phyloP scores from a whole-genome alignment of 2,797 vertebrate genomes.

The Nothura maculosa region DNA sequence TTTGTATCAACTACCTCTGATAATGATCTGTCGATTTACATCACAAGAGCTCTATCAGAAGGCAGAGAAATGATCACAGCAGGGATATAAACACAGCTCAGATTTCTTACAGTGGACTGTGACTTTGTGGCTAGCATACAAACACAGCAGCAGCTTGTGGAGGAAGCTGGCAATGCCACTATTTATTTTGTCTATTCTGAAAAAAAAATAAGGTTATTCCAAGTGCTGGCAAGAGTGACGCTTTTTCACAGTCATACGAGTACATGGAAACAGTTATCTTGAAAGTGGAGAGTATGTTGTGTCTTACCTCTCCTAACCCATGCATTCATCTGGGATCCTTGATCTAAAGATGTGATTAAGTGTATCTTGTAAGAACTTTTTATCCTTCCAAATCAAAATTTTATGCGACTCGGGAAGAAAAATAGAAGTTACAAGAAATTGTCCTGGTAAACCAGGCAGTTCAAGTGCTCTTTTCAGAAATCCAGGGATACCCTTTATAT shows the following conservation, averaged over 20 bases:
- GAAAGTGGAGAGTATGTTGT: background rate
- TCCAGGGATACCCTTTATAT: background rate
- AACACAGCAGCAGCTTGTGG: background rate
- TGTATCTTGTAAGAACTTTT: background rate
- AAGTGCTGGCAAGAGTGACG: background rate
- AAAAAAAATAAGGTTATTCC: background rate
- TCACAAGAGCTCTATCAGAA: background rate
- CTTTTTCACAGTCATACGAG: background rate
- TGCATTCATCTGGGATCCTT: background rate
- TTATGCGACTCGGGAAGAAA: background rate
- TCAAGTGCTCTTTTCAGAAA: background rate
- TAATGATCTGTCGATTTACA: background rate
- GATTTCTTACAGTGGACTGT: background rate
- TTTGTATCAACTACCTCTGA: background rate
- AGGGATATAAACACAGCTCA: background rate
- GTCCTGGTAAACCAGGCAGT: background rate
- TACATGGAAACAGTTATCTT: background rate
- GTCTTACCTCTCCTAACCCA: background rate
- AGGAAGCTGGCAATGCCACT: background rate
- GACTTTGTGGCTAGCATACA: background rate
- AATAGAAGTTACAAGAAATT: background rate
- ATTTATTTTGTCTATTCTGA: background rate
- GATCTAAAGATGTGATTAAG: background rate
- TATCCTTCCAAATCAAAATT: background rate
- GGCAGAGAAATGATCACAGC: background rate